phyloP scores from a whole-genome alignment of 2,113 vertebrate genomes.

The Lepus americanus region DNA sequence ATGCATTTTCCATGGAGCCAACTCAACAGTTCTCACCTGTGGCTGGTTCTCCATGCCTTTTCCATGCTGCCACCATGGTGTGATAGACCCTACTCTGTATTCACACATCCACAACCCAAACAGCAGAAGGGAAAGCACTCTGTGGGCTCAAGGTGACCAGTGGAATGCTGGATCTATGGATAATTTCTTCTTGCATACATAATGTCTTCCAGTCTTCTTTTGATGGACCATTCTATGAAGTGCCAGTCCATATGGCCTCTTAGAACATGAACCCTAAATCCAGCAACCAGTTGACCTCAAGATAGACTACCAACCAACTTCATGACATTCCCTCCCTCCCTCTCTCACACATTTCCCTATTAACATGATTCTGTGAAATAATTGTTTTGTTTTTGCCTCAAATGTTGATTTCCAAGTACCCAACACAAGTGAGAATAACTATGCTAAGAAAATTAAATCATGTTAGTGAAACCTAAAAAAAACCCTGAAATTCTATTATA shows the following conservation, averaged over 20 bases:
- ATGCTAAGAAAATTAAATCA: neutral
- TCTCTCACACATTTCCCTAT: neutral
- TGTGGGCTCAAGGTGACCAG: neutral
- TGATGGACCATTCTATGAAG: neutral
- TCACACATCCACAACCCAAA: neutral
- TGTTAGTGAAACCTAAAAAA: neutral
- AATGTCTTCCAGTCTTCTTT: neutral
- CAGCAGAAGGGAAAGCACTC: neutral
- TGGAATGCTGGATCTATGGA: neutral
- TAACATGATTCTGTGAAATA: neutral
- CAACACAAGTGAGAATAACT: neutral
- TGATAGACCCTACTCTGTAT: neutral
- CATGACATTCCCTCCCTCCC: neutral
- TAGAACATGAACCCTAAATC: fast-evolving
- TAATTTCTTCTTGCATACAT: neutral
- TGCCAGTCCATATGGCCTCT: no score
- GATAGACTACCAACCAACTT: neutral
- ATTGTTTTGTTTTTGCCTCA: neutral
- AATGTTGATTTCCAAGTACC: neutral
- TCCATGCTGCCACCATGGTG: neutral
- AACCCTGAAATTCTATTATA: neutral
- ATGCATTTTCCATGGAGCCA: neutral
- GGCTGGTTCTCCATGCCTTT: no score
- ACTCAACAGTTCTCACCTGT: no score
- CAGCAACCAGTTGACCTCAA: neutral